A percentile compares a stretch with the other conserved stretches of the same genome.
These are phyloP conservation scores for Prochilodus magdalenae DNA, from an alignment of 2,113 vertebrate species.

Conservation along the genomic window DNA sequence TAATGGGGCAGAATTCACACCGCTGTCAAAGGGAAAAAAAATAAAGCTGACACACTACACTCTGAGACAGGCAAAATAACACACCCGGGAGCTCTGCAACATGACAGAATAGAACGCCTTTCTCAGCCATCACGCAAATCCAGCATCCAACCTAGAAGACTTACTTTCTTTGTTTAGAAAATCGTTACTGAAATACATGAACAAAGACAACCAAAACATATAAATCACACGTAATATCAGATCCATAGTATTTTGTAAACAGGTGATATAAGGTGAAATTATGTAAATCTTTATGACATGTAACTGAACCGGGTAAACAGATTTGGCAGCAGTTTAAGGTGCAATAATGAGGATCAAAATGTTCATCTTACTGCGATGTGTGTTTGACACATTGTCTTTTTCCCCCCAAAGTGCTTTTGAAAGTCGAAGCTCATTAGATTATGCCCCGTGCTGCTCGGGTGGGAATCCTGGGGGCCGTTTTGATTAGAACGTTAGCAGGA, in stretches of 20 bases:
- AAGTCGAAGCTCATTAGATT: constrained; percentile 42
- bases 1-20: constrained; percentile 6
- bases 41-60: constrained; percentile 2
- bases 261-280: no score
- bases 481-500: constrained; percentile 73
- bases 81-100: neutral
- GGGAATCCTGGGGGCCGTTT: constrained; percentile 50
- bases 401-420: constrained; percentile 15
- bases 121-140: constrained; percentile 1
- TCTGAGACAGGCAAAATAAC: neutral
- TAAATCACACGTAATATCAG: neutral
- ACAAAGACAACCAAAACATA: neutral
- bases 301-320: constrained; percentile 6
- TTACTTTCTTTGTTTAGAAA: neutral
- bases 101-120: neutral
- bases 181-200: neutral
- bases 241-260: neutral
- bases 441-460: constrained; percentile 31
- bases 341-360: constrained; percentile 29
- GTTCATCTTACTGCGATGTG: neutral
- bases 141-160: neutral
- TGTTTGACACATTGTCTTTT: constrained; percentile 6
- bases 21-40: neutral
- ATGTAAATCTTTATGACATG: no score
- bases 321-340: neutral